Percentiles rank a stretch among this genome's conserved stretches.
Evolutionary conservation across 2,888 invertebrate species (phyloP).

Genomic region (Thysanoteuthis rhombus): DNA sequence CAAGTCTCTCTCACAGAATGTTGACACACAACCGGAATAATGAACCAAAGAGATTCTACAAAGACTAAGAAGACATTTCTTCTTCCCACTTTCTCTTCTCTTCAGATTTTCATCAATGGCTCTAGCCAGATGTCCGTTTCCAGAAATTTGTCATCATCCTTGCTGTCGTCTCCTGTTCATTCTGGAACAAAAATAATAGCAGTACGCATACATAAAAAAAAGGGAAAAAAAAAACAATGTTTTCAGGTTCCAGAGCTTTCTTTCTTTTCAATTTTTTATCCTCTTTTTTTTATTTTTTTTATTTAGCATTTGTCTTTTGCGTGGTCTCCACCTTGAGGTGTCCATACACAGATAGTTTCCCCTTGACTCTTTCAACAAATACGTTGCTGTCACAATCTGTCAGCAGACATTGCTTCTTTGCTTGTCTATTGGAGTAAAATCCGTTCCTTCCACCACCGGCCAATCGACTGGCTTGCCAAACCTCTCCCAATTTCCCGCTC

Average conservation of each 20-base stretch:
- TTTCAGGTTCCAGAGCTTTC: neutral
- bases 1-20: neutral
- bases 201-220: neutral
- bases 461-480: neutral
- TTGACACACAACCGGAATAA: neutral
- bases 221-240: neutral
- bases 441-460: neutral
- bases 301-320: neutral
- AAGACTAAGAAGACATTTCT: neutral
- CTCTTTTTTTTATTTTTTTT: neutral
- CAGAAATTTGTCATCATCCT: neutral
- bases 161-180: neutral
- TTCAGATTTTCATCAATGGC: neutral
- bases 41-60: neutral
- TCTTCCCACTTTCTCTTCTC: neutral
- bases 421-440: conserved; percentile 12
- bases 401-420: neutral
- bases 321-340: neutral
- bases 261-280: neutral
- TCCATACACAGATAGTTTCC: neutral
- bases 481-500: neutral
- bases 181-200: neutral
- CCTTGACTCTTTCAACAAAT: neutral
- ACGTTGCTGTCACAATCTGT: neutral
- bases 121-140: neutral